Evolutionary conservation across 2,888 invertebrate genomes (phyloP).

Genomic region (Apamea epomidion): DNA sequence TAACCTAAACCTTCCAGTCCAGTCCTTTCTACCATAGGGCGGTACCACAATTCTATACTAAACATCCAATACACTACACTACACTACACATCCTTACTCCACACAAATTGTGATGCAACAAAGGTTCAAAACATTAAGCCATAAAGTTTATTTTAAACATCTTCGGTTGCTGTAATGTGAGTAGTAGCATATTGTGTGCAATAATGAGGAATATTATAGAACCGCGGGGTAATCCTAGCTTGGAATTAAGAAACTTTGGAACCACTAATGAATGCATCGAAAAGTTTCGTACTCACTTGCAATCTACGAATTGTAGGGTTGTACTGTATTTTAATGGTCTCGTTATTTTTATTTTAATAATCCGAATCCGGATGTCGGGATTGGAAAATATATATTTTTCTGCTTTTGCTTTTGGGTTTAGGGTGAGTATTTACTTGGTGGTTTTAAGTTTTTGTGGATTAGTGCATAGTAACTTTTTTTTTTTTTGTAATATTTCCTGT

Average conservation of each 20-base stretch:
- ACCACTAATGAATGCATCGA: conserved; percentile 84
- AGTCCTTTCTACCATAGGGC: not conserved
- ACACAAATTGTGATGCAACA: conserved; percentile 38
- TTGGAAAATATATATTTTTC: conserved; percentile 11
- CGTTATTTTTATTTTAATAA: conserved; percentile 58
- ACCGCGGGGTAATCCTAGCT: conserved; percentile 76
- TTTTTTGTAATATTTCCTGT: too few species aligned
- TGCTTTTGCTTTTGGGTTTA: conserved; percentile 14
- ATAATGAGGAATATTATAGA: conserved; percentile 68
- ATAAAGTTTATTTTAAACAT: conserved; percentile 64
- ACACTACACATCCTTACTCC: not conserved
- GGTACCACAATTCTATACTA: not conserved
- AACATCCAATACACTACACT: not conserved
- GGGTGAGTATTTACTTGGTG: conserved; percentile 7
- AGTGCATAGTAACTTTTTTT: not conserved
- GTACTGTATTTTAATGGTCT: conserved; percentile 66
- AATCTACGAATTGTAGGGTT: conserved; percentile 77
- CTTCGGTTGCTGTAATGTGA: conserved; percentile 57
- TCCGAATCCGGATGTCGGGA: conserved; percentile 15
- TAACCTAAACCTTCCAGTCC: too few species aligned
- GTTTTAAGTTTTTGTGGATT: not conserved
- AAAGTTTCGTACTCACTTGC: conserved; percentile 82
- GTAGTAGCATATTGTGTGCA: conserved; percentile 59
- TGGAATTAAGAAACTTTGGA: conserved; percentile 81
- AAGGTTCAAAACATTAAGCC: conserved; percentile 29